Percentiles rank a stretch among this genome's conserved stretches.
phyloP scores from a whole-genome alignment of 2,888 invertebrate species.

The Parapristionchus giblindavisi region DNA sequence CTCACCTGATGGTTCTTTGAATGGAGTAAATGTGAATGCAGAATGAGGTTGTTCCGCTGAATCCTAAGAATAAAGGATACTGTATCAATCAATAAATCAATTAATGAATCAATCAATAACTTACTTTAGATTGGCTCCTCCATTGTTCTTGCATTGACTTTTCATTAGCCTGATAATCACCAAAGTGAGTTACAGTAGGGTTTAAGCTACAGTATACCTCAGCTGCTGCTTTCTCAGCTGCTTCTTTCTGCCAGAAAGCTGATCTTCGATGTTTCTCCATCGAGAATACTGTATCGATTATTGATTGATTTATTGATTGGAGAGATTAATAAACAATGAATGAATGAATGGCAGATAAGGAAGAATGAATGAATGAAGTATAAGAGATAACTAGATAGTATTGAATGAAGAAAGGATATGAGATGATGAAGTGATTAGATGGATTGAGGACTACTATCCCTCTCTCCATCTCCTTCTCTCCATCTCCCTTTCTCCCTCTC shows the following conservation, averaged over 20 bases:
- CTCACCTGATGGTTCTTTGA: constrained; percentile 35
- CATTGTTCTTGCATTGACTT: constrained; percentile 32
- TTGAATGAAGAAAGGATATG: not conserved
- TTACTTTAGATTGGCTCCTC: constrained; percentile 21
- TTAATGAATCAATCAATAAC: not conserved
- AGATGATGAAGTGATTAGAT: not conserved
- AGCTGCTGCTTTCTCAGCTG: constrained; percentile 19
- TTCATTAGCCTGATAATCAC: not conserved
- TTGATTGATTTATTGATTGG: not conserved
- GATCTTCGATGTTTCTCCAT: constrained; percentile 38
- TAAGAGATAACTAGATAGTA: not conserved
- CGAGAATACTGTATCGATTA: constrained; percentile 14
- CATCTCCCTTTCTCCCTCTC: too few species aligned
- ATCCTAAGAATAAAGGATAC: not conserved
- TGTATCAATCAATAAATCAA: not conserved
- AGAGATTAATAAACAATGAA: not conserved
- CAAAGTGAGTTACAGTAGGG: not conserved
- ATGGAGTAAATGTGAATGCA: constrained; percentile 36
- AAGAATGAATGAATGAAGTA: not conserved
- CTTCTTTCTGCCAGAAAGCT: constrained; percentile 36
- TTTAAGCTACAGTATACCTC: not conserved
- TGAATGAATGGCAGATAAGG: not conserved
- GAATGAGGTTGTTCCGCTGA: constrained; percentile 11
- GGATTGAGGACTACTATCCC: not conserved
- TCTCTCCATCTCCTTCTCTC: too few species aligned